A percentile compares a stretch with the other conserved stretches of the same genome.
Evolutionary conservation across 2,888 invertebrate species (phyloP).

Genomic region (Koerneria pararmatus): DNA sequence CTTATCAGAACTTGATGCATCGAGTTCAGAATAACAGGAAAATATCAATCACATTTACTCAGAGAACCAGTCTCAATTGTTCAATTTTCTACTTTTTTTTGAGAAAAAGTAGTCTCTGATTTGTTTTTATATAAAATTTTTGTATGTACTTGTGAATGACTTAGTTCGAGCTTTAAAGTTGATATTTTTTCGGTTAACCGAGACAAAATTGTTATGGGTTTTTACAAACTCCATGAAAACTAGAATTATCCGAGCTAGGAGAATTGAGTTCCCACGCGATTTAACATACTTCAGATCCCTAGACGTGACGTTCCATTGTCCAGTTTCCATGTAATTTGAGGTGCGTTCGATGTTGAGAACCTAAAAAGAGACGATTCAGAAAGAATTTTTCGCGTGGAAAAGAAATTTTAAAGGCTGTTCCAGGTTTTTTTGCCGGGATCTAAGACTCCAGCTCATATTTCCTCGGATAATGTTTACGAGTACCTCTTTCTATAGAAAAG

Average conservation of each 20-base stretch:
- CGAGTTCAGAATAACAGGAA: no score
- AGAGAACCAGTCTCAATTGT: no score
- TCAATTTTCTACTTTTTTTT: neutral
- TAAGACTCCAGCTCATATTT: no score
- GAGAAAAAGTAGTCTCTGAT: neutral
- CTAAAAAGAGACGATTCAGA: neutral
- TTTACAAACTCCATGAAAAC: neutral
- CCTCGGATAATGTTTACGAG: no score
- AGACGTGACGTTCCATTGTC: constrained; percentile 57
- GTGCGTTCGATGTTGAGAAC: constrained; percentile 41
- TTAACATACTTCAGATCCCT: constrained; percentile 30
- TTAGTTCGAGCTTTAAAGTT: neutral
- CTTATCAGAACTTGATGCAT: neutral
- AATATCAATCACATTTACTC: no score
- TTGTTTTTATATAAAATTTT: neutral
- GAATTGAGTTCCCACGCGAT: neutral
- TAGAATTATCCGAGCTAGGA: neutral
- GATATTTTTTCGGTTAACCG: neutral
- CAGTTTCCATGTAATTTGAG: constrained; percentile 55
- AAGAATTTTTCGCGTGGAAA: no score
- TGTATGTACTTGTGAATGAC: neutral
- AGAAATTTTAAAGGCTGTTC: no score
- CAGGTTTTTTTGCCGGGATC: no score
- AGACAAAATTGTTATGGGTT: neutral
- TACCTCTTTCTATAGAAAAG: no score